Conservation (phyloP, 1,140 invertebrate species). For the Himalopsyche phryganea region DNA sequence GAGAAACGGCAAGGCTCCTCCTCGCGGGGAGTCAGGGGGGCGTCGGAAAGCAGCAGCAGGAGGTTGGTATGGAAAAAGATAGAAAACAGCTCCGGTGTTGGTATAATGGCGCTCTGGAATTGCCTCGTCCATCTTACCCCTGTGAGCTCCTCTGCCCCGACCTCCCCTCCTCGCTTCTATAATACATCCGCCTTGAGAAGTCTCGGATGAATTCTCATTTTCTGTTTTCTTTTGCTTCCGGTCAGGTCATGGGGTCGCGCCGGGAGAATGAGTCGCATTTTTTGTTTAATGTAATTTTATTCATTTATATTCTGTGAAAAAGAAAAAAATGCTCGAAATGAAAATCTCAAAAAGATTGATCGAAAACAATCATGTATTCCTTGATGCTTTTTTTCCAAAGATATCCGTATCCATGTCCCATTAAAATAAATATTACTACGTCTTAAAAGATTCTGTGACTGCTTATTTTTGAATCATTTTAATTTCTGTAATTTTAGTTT, state of each 20-base stretch:
- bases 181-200: slow-evolving; percentile 14
- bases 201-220: slow-evolving; percentile 54
- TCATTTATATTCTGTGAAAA: too few relatives aligned
- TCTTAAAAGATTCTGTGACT: too few relatives aligned
- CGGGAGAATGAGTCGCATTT: slow-evolving; percentile 8
- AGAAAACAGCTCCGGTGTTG: slow-evolving; percentile 53
- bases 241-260: slow-evolving; percentile 34
- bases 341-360: too few relatives aligned
- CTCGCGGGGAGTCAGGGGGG: not conserved
- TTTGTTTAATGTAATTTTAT: not conserved
- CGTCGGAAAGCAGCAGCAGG: too few relatives aligned
- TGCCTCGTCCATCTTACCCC: slow-evolving; percentile 54
- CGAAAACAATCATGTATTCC: too few relatives aligned
- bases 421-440: too few relatives aligned
- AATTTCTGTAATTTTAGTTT: too few relatives aligned
- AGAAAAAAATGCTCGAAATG: too few relatives aligned
- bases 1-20: slow-evolving; percentile 5
- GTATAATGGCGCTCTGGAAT: slow-evolving; percentile 56
- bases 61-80: slow-evolving; percentile 40
- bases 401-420: too few relatives aligned
- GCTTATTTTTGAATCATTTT: too few relatives aligned
- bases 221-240: slow-evolving; percentile 44
- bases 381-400: too few relatives aligned
- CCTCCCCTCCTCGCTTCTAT: slow-evolving; percentile 42
- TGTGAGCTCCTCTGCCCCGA: slow-evolving; percentile 32